A percentile compares a stretch with the other conserved stretches of the same genome.
Evolutionary conservation across 2,888 invertebrate genomes (phyloP).

Genomic region (Polyploca ridens): DNA sequence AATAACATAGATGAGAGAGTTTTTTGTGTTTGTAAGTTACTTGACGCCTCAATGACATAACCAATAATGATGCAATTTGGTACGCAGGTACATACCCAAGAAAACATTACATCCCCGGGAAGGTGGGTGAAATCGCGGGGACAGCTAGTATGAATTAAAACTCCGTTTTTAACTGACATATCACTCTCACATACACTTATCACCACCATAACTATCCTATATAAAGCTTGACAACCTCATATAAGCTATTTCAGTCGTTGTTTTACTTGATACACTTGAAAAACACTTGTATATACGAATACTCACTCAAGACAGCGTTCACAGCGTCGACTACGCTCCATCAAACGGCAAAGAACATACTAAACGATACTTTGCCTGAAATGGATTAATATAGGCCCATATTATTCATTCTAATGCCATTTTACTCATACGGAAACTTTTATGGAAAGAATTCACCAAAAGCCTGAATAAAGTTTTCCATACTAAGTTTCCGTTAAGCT

Average conservation of each 20-base stretch:
- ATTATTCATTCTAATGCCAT: conserved; percentile 34
- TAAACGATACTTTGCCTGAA: conserved; percentile 9
- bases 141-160: no score
- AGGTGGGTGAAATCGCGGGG: no score
- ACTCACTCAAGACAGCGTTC: not conserved
- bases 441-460: conserved; percentile 51
- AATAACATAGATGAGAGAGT: no score
- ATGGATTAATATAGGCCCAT: conserved; percentile 30
- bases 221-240: not conserved
- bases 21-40: no score
- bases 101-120: no score
- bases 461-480: conserved; percentile 50
- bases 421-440: conserved; percentile 37
- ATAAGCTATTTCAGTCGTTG: no score
- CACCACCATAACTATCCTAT: no score
- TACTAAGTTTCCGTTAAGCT: conserved; percentile 44
- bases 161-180: no score
- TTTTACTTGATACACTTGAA: not conserved
- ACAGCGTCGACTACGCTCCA: conserved; percentile 4
- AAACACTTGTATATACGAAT: not conserved
- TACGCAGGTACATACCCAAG: no score
- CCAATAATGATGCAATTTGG: no score
- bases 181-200: no score
- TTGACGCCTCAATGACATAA: no score
- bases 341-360: conserved; percentile 11